These are phyloP conservation scores for Apis florea DNA, from an alignment of 1,140 invertebrate genomes.

Conservation along the genomic window DNA sequence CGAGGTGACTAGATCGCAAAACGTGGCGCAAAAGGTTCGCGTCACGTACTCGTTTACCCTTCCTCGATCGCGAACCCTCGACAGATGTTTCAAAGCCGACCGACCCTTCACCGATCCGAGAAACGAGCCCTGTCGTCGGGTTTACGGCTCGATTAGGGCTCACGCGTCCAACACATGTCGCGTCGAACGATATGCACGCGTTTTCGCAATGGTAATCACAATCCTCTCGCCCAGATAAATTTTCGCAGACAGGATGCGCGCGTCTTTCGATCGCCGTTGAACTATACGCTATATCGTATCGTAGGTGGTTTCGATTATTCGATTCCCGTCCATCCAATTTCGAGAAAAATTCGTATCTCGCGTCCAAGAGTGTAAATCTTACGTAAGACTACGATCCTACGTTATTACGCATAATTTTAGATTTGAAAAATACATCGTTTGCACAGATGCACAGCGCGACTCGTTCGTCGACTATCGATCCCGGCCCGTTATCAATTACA, in stretches of 20 bases:
- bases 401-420: no score
- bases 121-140: conserved; percentile 43
- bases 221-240: background rate
- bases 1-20: background rate
- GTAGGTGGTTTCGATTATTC: background rate
- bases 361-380: background rate
- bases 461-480: background rate
- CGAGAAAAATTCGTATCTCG: conserved; percentile 6
- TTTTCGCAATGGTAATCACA: conserved; percentile 33
- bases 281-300: no score
- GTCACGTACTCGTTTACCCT: background rate
- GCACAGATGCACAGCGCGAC: conserved; percentile 4
- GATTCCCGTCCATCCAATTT: background rate
- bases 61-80: conserved; percentile 39
- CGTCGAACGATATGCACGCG: background rate
- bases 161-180: conserved; percentile 55
- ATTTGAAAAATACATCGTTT: background rate
- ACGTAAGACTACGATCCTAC: no score
- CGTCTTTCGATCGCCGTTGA: background rate
- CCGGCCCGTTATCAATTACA: conserved; percentile 3
- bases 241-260: background rate
- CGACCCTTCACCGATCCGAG: conserved; percentile 1
- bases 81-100: conserved; percentile 54
- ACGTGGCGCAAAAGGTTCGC: background rate
- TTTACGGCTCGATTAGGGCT: conserved; percentile 39